These are phyloP conservation scores for Polypterus bichir DNA, from an alignment of 2,113 vertebrate genomes.

Conservation along the genomic window DNA sequence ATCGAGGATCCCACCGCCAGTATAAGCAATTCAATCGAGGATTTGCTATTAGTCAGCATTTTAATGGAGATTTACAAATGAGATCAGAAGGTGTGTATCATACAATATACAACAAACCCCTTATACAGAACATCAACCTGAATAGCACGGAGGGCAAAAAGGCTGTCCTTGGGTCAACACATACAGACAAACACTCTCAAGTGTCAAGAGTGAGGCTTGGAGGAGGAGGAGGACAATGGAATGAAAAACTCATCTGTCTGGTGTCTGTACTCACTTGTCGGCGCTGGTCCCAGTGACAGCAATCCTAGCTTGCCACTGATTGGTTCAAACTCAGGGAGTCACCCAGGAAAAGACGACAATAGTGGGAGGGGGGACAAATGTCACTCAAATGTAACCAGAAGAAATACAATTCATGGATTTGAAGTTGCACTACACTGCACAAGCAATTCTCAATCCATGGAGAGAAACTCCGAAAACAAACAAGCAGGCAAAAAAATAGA, in stretches of 20 bases:
- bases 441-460: too few species aligned
- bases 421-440: too few species aligned
- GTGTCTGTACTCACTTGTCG: too few species aligned
- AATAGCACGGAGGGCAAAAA: constrained; percentile 49
- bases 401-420: constrained; percentile 17
- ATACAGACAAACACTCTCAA: constrained; percentile 41
- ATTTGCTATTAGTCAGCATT: constrained; percentile 85
- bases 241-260: too few species aligned
- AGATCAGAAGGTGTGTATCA: constrained; percentile 79
- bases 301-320: too few species aligned
- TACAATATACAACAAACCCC: constrained; percentile 74
- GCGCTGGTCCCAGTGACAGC: too few species aligned
- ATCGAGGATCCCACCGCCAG: constrained; percentile 82
- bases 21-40: constrained; percentile 85
- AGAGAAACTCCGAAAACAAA: too few species aligned
- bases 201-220: constrained; percentile 56
- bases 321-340: too few species aligned
- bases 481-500: too few species aligned
- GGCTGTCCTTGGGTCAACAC: constrained; percentile 41
- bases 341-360: too few species aligned
- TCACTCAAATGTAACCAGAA: constrained; percentile 40
- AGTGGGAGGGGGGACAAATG: constrained; percentile 25
- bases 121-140: constrained; percentile 64
- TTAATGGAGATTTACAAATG: constrained; percentile 84
- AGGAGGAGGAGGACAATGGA: constrained; percentile 21